Evolutionary conservation across 2,888 invertebrate species (phyloP).

Genomic region (Ctena decussata): DNA sequence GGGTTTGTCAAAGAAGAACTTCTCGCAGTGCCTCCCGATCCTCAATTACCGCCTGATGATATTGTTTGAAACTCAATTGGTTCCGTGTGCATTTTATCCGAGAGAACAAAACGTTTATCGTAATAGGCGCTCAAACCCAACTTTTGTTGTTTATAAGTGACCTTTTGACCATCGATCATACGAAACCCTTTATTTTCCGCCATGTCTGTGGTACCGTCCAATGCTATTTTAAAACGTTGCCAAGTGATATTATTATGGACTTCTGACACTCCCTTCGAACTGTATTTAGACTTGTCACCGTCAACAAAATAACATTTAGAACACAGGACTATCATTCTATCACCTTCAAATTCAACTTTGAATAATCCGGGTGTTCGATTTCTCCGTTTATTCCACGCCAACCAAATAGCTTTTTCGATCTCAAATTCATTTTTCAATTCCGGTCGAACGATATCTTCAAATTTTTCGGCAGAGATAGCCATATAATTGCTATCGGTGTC

Average conservation of each 20-base stretch:
- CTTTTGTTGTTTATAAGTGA: neutral
- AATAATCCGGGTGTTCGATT: neutral
- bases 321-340: neutral
- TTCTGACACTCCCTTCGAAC: neutral
- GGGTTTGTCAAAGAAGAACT: conserved; percentile 46
- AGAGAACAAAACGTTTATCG: neutral
- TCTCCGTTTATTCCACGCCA: neutral
- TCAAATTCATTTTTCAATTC: neutral
- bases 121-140: neutral
- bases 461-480: too few relatives aligned
- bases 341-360: neutral
- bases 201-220: neutral
- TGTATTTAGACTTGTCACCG: neutral
- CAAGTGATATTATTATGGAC: too few relatives aligned
- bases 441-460: neutral
- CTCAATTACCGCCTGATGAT: neutral
- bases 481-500: neutral
- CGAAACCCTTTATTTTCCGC: neutral
- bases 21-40: conserved; percentile 19
- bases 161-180: neutral
- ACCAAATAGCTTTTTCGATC: neutral
- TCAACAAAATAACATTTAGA: neutral
- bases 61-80: neutral
- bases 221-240: too few relatives aligned
- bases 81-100: neutral